Percentiles rank a stretch among this genome's conserved stretches.
Evolutionary conservation across 2,113 vertebrate species (phyloP).

Genomic region (Chauna torquata): DNA sequence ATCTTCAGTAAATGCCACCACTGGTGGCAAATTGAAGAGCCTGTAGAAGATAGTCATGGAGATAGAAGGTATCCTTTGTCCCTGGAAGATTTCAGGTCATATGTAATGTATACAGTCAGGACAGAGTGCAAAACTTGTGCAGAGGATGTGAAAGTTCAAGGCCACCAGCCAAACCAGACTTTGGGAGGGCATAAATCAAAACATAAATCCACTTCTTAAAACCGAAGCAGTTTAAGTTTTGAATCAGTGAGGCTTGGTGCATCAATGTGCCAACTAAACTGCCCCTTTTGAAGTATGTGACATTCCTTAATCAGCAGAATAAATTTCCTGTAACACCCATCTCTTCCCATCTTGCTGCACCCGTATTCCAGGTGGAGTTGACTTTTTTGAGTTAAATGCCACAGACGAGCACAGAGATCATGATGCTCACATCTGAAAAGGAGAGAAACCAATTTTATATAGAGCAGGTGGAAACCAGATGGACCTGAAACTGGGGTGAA

Average conservation of each 20-base stretch:
- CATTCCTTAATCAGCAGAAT: background rate
- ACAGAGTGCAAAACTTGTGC: background rate
- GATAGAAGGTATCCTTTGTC: background rate
- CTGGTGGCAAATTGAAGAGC: background rate
- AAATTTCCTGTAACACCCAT: background rate
- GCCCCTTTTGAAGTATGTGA: background rate
- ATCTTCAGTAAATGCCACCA: background rate
- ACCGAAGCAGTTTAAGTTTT: background rate
- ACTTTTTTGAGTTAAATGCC: conserved; percentile 34
- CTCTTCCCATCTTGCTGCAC: background rate
- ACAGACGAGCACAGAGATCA: background rate
- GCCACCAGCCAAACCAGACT: background rate
- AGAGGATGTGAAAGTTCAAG: background rate
- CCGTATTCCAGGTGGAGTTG: background rate
- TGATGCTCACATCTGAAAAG: background rate
- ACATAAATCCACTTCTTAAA: background rate
- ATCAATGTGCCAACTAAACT: background rate
- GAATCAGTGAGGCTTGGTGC: background rate
- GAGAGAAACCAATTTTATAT: conserved; percentile 15
- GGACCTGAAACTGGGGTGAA: conserved; percentile 36
- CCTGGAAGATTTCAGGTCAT: background rate
- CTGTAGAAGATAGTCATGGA: background rate
- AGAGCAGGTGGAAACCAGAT: conserved; percentile 71
- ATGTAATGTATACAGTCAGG: background rate
- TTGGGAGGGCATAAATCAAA: background rate